Conservation (phyloP, 2,113 vertebrate species). For the Xyrauchen texanus region DNA sequence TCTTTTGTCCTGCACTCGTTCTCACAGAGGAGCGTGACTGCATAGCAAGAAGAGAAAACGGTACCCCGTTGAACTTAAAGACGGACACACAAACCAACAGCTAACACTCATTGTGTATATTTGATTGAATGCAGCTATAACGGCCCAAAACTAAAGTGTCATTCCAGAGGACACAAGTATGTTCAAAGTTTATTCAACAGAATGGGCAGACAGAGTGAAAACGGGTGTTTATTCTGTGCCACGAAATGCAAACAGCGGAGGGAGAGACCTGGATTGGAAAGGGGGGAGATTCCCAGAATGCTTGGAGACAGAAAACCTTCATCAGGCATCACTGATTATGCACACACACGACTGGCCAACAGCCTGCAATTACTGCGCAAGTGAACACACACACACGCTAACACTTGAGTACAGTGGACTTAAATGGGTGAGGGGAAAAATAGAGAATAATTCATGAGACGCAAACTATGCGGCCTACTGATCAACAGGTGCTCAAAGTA, state of each 20-base stretch:
- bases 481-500: conserved; percentile 41
- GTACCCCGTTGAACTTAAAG: neutral
- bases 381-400: conserved; percentile 16
- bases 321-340: conserved; percentile 71
- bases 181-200: neutral
- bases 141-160: neutral
- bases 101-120: neutral
- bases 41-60: conserved; percentile 19
- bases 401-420: neutral
- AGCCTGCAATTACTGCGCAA: conserved; percentile 54
- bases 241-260: conserved; percentile 48
- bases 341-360: conserved; percentile 60
- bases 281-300: conserved; percentile 38
- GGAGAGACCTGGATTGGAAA: conserved; percentile 25
- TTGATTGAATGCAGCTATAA: neutral
- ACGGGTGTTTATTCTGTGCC: conserved; percentile 42
- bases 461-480: neutral
- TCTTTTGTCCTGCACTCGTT: neutral
- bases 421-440: conserved; percentile 25
- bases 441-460: conserved; percentile 31
- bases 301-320: conserved; percentile 62
- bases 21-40: neutral
- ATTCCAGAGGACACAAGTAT: conserved; percentile 3
- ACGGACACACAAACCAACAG: neutral
- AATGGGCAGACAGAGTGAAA: neutral